phyloP scores from a whole-genome alignment of 2,888 invertebrate genomes.

The Pyrrhia umbra region DNA sequence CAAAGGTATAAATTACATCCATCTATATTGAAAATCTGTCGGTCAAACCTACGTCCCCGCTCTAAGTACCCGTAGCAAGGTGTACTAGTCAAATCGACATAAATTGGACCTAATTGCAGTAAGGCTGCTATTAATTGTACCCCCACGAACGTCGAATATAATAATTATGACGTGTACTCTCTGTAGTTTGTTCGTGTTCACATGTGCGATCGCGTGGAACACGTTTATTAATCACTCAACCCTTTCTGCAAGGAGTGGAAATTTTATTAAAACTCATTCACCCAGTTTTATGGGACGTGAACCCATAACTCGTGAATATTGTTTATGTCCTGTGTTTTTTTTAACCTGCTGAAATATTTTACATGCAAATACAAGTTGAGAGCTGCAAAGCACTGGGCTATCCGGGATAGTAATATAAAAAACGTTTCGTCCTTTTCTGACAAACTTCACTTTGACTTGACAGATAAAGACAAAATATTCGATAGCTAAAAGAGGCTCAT shows the following conservation, averaged over 20 bases:
- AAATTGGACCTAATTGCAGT: slow-evolving; percentile 3
- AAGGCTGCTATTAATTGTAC: slow-evolving; percentile 3
- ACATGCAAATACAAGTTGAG: slow-evolving; percentile 12
- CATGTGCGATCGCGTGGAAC: slow-evolving; percentile 35
- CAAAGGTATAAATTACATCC: too few species aligned
- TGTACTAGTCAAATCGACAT: neutral
- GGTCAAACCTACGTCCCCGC: neutral
- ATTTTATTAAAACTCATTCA: slow-evolving; percentile 54
- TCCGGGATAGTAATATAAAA: neutral
- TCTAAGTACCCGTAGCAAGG: neutral
- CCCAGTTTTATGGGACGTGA: slow-evolving; percentile 31
- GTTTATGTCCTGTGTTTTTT: slow-evolving; percentile 29
- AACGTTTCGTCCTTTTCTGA: neutral
- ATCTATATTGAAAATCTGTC: too few species aligned
- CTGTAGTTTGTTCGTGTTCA: slow-evolving; percentile 28
- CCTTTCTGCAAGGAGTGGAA: slow-evolving; percentile 43
- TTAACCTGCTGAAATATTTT: slow-evolving; percentile 14
- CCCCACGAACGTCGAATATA: neutral
- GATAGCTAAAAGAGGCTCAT: too few species aligned
- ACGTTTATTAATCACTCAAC: slow-evolving; percentile 45
- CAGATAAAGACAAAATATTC: too few species aligned
- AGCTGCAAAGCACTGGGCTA: neutral
- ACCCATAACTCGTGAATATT: slow-evolving; percentile 41
- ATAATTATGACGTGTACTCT: slow-evolving; percentile 2
- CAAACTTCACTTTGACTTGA: too few species aligned